phyloP scores from a whole-genome alignment of 2,113 vertebrate species.

The Sialia sialis region DNA sequence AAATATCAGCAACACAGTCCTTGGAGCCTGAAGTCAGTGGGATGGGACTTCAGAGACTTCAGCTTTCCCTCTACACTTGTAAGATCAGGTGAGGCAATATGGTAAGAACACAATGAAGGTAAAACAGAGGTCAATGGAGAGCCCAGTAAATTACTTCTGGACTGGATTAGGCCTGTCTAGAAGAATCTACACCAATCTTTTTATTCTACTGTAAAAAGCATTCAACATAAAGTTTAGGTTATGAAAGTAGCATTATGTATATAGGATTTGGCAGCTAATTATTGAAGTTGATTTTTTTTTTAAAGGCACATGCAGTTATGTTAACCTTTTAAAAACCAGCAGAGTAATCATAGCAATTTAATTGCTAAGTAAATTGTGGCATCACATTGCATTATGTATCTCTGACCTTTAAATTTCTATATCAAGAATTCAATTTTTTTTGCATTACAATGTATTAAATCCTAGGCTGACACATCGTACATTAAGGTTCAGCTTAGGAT shows the following conservation, averaged over 20 bases:
- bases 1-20: background rate
- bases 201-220: background rate
- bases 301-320: background rate
- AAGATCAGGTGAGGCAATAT: background rate
- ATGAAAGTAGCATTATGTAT: background rate
- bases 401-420: background rate
- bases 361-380: background rate
- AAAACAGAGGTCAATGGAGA: background rate
- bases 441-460: background rate
- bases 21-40: background rate
- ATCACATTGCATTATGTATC: background rate
- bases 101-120: background rate
- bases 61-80: background rate
- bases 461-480: background rate
- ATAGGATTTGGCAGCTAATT: background rate
- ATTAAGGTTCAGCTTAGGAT: background rate
- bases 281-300: background rate
- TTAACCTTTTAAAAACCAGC: constrained; percentile 6
- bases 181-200: background rate
- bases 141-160: background rate
- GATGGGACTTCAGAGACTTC: background rate
- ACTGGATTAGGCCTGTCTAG: background rate
- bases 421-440: background rate
- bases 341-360: background rate
- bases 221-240: background rate